Evolutionary conservation across 2,113 vertebrate genomes (phyloP).

Genomic region (Amazona guildingii): DNA sequence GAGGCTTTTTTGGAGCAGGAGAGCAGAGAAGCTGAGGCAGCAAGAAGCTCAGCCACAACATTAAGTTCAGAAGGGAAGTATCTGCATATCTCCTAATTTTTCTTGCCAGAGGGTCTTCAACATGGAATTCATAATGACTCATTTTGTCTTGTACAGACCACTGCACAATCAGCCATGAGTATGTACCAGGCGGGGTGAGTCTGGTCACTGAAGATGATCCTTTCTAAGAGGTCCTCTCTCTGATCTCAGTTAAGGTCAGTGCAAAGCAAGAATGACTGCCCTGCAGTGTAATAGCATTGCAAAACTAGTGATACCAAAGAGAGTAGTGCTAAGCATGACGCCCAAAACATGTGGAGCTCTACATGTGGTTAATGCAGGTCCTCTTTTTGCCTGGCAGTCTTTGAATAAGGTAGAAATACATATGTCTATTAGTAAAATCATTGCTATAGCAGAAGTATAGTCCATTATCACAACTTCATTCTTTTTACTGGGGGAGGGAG

Average conservation of each 20-base stretch:
- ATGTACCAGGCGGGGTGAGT: neutral
- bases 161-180: neutral
- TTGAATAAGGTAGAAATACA: neutral
- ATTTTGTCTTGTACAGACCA: neutral
- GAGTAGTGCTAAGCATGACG: neutral
- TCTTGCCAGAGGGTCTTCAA: neutral
- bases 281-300: neutral
- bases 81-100: neutral
- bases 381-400: neutral
- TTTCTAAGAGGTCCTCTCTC: neutral
- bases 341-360: neutral
- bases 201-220: neutral
- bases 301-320: neutral
- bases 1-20: neutral
- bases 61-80: neutral
- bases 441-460: neutral
- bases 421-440: neutral
- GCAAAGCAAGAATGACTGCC: neutral
- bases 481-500: accelerated
- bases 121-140: neutral
- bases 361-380: neutral
- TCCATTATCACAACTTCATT: neutral
- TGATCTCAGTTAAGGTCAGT: neutral
- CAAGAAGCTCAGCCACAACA: neutral
- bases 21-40: neutral